Evolutionary conservation across 2,888 invertebrate species (phyloP).

Genomic region (Serrognathus titanus): DNA sequence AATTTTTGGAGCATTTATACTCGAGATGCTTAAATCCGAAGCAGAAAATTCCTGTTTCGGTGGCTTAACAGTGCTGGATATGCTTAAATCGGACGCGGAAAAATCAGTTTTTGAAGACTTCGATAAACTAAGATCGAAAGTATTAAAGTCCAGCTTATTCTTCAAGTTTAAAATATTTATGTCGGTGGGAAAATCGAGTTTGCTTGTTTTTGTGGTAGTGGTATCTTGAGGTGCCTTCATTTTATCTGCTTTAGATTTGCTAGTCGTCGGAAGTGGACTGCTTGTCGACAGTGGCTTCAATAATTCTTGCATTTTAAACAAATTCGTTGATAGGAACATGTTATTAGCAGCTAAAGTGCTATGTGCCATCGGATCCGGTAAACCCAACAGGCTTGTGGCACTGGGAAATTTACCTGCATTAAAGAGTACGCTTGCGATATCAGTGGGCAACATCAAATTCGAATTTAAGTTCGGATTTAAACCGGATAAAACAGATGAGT

Average conservation of each 20-base stretch:
- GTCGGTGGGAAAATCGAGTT: slow-evolving; percentile 55
- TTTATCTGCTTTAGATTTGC: slow-evolving; percentile 18
- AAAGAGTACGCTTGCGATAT: slow-evolving; percentile 65
- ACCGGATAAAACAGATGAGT: slow-evolving; percentile 38
- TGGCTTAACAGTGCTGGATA: slow-evolving; percentile 53
- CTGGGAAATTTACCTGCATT: slow-evolving; percentile 64
- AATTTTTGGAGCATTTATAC: slow-evolving; percentile 43
- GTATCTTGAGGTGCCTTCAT: slow-evolving; percentile 34
- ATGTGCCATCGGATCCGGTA: slow-evolving; percentile 75
- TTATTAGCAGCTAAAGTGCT: slow-evolving; percentile 73
- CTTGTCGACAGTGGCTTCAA: slow-evolving; percentile 60
- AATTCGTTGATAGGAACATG: slow-evolving; percentile 68
- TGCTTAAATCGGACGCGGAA: slow-evolving; percentile 48
- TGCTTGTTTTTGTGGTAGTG: slow-evolving; percentile 45
- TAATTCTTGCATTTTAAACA: slow-evolving; percentile 68
- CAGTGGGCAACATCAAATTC: slow-evolving; percentile 61
- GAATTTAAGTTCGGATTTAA: slow-evolving; percentile 53
- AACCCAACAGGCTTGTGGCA: slow-evolving; percentile 58
- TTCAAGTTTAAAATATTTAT: slow-evolving; percentile 50
- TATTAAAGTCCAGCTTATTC: slow-evolving; percentile 51
- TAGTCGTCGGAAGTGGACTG: slow-evolving; percentile 45
- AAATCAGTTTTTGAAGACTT: slow-evolving; percentile 35
- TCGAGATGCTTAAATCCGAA: slow-evolving; percentile 52
- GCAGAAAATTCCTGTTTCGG: slow-evolving; percentile 45
- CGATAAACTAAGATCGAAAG: slow-evolving; percentile 46